Base-by-base conservation (phyloP, 1,140 invertebrate species). In the Drosophila fuyamai region DNA sequence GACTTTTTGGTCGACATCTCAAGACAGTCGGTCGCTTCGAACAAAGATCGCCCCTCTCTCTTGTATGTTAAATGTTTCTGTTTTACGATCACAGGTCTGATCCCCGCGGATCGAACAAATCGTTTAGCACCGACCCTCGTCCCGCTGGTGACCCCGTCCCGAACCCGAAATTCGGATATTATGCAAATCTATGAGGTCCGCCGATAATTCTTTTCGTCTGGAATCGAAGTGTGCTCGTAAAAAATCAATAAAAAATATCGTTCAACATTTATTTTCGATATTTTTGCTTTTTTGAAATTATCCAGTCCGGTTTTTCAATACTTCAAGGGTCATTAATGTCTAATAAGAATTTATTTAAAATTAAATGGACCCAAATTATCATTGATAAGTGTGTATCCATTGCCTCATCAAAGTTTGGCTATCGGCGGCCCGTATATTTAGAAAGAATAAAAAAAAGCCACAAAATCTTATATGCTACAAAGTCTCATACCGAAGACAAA, bases 301-400 rank as follows among this genome's bases (percentile, higher is more conserved):
- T 54, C 14, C 62, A n/a, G 61, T 58, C 67, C 51, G 51, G 56
- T 65, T 77, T 46, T 5, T 32, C 23, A 13, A 58, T 66, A 54
- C 74, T 78, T 58, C 35, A 59, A 62, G 63, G 62, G 53, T 60
- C 57, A 72, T 86, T 67, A 88, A 88, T 82, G 71, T 76, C 78
- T 76, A 73, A 67, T 79, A 77, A 82, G 81, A 79, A 76, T 88
- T 79, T 71, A 66, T 66, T 88, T 75, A 83, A 77, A 86, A 86
- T 84, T 84, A 84, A 66, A 73, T 84, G 65, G 75, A 40, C 41
- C 29, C 18, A 55, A 74, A 76, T 78, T 47, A 77, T 74, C 70
- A 48, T 75, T 72, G 68, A 78, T 81, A 63, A 62, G 50, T 54
- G 59, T 35, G 60, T 70, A 78, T 60, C 18, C 23, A 60, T 77